phyloP scores from a whole-genome alignment of 2,113 vertebrate genomes.

The Blennius ocellaris region DNA sequence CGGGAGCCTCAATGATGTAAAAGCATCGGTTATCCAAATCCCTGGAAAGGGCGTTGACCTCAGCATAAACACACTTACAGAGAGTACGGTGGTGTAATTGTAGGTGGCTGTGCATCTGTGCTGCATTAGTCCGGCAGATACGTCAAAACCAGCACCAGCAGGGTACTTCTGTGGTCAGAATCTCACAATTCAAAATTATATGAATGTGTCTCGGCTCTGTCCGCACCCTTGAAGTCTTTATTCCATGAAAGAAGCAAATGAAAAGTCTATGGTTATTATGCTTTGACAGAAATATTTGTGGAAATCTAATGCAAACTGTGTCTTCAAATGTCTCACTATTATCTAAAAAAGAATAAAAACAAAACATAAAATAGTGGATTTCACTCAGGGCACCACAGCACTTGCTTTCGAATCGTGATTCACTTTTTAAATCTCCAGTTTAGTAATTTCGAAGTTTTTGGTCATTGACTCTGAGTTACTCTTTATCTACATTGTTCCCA shows the following conservation, averaged over 20 bases:
- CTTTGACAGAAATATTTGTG: conserved; percentile 66
- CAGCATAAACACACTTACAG: conserved; percentile 25
- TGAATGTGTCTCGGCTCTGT: conserved; percentile 27
- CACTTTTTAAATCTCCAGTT: conserved; percentile 11
- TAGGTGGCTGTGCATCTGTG: conserved; percentile 53
- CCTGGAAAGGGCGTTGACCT: conserved; percentile 46
- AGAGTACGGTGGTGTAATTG: conserved; percentile 23
- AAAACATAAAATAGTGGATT: conserved; percentile 45
- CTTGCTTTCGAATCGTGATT: conserved; percentile 29
- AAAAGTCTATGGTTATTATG: conserved; percentile 44
- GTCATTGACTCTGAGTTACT: too few species aligned
- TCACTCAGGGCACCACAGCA: conserved; percentile 9
- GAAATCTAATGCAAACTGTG: conserved; percentile 34
- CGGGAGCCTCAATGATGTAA: conserved; percentile 47
- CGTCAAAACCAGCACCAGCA: conserved; percentile 12
- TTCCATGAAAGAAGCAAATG: conserved; percentile 22
- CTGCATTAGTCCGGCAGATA: conserved; percentile 27
- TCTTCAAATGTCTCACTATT: conserved; percentile 32
- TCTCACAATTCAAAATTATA: not conserved
- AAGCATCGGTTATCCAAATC: conserved; percentile 25
- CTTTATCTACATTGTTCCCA: too few species aligned
- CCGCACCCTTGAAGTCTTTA: conserved; percentile 18
- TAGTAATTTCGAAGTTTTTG: too few species aligned
- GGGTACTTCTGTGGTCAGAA: conserved; percentile 15
- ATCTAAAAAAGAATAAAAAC: conserved; percentile 19